Evolutionary conservation across 2,888 invertebrate species (phyloP).

Genomic region (Subacronicta megacephala): DNA sequence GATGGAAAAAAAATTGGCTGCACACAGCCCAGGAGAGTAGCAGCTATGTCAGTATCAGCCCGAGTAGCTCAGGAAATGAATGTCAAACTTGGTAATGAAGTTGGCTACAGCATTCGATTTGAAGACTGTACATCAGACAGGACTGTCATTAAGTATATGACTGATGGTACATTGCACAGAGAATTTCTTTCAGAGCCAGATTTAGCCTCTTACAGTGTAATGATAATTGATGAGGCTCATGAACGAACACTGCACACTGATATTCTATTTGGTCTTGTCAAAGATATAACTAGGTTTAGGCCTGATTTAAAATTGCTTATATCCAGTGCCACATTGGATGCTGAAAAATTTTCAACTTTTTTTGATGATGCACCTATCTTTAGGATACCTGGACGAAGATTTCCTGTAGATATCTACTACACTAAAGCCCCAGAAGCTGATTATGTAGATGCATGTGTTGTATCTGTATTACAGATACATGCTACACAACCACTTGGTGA

Average conservation of each 20-base stretch:
- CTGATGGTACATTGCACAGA: slow-evolving; percentile 98
- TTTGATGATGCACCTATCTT: slow-evolving; percentile 99
- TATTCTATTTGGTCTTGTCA: slow-evolving; percentile 98
- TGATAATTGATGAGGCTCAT: slow-evolving; percentile 99
- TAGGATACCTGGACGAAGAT: slow-evolving; percentile 98
- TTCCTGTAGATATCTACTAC: slow-evolving; percentile 99
- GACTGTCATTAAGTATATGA: slow-evolving; percentile 99
- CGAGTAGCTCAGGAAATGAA: slow-evolving; percentile 99
- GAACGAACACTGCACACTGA: slow-evolving; percentile 99
- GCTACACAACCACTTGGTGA: slow-evolving; percentile 99
- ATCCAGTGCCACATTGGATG: slow-evolving; percentile 99
- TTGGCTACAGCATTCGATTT: slow-evolving; percentile 97
- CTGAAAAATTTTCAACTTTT: slow-evolving; percentile 99
- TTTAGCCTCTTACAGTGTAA: slow-evolving; percentile 98
- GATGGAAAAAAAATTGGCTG: slow-evolving; percentile 98
- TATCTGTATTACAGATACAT: slow-evolving; percentile 99
- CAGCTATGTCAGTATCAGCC: slow-evolving; percentile 99
- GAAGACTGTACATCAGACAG: slow-evolving; percentile 99
- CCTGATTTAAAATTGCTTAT: slow-evolving; percentile 98
- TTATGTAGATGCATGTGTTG: slow-evolving; percentile 99
- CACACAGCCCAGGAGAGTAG: slow-evolving; percentile 99
- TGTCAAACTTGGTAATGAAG: slow-evolving; percentile 98
- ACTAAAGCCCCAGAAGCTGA: slow-evolving; percentile 99
- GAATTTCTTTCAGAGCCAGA: slow-evolving; percentile 99
- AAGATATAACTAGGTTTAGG: slow-evolving; percentile 97